Conservation (phyloP, 2,113 vertebrate species). For the Leptosomus discolor region DNA sequence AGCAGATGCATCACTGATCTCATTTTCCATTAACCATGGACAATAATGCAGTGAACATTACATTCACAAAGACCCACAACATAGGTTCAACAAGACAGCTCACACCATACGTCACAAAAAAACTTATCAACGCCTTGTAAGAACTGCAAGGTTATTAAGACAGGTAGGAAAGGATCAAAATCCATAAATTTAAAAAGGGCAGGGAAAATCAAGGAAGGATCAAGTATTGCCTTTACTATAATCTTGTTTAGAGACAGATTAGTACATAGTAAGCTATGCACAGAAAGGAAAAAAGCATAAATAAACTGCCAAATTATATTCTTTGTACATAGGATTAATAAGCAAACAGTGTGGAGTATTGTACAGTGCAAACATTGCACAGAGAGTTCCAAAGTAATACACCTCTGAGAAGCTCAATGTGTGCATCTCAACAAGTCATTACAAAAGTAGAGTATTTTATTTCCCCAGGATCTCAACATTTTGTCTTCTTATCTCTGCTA, state of each 20-base stretch:
- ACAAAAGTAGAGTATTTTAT: background rate
- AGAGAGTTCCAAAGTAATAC: background rate
- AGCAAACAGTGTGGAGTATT: background rate
- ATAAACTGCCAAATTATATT: background rate
- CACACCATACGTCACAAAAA: background rate
- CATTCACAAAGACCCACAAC: background rate
- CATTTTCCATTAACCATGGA: background rate
- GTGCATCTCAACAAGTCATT: background rate
- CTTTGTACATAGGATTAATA: background rate
- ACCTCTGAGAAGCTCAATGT: background rate
- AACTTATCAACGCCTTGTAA: background rate
- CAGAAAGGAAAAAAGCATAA: background rate
- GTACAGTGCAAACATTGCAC: background rate
- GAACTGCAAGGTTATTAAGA: background rate
- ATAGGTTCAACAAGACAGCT: too few relatives aligned
- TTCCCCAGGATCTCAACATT: background rate
- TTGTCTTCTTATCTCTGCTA: background rate
- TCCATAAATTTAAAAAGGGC: background rate
- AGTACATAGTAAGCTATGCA: background rate
- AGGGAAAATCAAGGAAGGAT: background rate
- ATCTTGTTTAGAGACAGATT: background rate
- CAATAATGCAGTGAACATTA: background rate
- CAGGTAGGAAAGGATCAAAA: background rate
- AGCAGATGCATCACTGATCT: background rate
- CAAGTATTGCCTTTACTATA: background rate